phyloP scores from a whole-genome alignment of 2,797 vertebrate species.

The Okamejei kenojei region DNA sequence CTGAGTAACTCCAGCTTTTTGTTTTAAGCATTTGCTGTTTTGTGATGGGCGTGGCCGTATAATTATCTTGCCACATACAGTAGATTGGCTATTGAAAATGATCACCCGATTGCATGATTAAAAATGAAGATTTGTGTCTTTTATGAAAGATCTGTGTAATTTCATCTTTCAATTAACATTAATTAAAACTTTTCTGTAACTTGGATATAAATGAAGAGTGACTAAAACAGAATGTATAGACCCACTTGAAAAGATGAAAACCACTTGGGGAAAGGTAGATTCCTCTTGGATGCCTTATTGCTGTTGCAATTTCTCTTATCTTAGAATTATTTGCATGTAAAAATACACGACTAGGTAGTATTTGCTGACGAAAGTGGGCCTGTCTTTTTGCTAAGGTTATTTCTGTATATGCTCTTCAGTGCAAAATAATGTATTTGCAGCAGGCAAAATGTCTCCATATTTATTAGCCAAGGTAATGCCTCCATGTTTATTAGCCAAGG shows the following conservation, averaged over 20 bases:
- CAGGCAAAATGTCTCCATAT: not conserved
- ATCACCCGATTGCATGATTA: not conserved
- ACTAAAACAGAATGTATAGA: too few relatives aligned
- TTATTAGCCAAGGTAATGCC: too few relatives aligned
- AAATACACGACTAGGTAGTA: not conserved
- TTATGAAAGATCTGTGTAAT: not conserved
- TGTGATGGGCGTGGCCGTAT: too few relatives aligned
- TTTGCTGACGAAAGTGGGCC: not conserved
- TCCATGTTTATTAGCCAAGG: not conserved
- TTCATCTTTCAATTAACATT: not conserved
- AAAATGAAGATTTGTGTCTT: not conserved
- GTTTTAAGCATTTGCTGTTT: not conserved
- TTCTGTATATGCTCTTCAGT: not conserved
- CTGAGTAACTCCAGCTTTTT: too few relatives aligned
- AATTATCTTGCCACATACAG: not conserved
- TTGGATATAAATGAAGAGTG: not conserved
- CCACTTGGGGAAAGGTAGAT: too few relatives aligned
- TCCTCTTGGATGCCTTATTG: too few relatives aligned
- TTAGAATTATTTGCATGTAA: not conserved
- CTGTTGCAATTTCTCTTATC: not conserved
- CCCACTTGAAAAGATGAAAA: too few relatives aligned
- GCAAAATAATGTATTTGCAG: not conserved
- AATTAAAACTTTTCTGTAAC: not conserved
- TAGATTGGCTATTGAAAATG: not conserved
- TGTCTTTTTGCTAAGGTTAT: not conserved